Evolutionary conservation across 2,113 vertebrate species (phyloP).

Genomic region (Chlorodrepanis virens): DNA sequence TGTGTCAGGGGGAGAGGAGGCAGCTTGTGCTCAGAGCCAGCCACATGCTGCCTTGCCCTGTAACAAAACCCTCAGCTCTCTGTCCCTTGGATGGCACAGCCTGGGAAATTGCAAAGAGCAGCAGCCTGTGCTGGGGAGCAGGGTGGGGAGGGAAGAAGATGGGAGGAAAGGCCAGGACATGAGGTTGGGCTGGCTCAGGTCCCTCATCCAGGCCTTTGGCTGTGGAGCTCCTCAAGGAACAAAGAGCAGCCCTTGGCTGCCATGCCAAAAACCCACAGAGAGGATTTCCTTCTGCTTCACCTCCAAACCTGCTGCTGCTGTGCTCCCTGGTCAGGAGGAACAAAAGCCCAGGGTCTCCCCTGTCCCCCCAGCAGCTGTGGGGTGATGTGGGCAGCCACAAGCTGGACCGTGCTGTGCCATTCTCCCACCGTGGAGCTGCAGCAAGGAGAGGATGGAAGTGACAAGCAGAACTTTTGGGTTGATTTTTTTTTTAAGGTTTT

Average conservation of each 20-base stretch:
- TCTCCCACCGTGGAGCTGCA: accelerated
- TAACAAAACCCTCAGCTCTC: not conserved
- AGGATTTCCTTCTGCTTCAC: not conserved
- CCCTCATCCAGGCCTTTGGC: not conserved
- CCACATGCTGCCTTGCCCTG: constrained; percentile 41
- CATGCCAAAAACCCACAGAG: not conserved
- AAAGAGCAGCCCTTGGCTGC: not conserved
- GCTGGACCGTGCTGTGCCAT: accelerated
- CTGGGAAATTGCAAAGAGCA: not conserved
- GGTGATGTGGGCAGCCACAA: accelerated
- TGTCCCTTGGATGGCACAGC: not conserved
- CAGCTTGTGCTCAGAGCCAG: constrained; percentile 1
- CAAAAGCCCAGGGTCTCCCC: not conserved
- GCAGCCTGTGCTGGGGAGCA: accelerated
- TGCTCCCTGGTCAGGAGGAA: not conserved
- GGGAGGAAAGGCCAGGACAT: accelerated
- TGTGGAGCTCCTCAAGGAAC: not conserved
- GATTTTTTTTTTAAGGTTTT: not conserved
- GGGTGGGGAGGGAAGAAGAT: not conserved
- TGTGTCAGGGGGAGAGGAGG: not conserved
- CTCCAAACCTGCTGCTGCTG: not conserved
- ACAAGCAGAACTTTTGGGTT: not conserved
- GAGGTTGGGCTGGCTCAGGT: not conserved
- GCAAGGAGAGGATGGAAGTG: not conserved
- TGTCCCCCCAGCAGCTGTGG: not conserved